Percentiles rank a stretch among this genome's conserved stretches.
These are phyloP conservation scores for Numida meleagris DNA, from an alignment of 2,113 vertebrate genomes.

Conservation along the genomic window DNA sequence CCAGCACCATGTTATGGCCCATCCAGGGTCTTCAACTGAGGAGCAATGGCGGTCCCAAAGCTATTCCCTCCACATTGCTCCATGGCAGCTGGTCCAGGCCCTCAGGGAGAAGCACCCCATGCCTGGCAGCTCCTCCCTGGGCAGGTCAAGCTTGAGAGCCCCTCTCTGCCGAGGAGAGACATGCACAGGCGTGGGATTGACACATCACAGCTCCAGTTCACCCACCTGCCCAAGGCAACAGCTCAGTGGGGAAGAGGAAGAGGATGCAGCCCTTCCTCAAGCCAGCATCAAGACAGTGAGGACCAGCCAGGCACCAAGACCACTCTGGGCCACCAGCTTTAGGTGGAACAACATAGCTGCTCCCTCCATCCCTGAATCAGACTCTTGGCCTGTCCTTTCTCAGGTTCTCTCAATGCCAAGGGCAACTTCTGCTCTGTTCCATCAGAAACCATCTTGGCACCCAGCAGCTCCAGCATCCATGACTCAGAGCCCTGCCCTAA, in stretches of 20 bases:
- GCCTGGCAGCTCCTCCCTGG: not conserved
- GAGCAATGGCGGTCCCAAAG: not conserved
- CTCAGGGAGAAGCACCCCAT: not conserved
- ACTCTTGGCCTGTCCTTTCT: not conserved
- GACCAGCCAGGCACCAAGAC: not conserved
- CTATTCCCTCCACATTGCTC: not conserved
- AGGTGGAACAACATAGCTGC: not conserved
- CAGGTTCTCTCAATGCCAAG: not conserved
- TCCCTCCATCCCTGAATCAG: not conserved
- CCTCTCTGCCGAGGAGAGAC: not conserved
- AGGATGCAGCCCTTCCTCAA: not conserved
- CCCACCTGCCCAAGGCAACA: not conserved
- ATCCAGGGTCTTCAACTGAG: accelerated
- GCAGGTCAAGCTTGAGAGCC: not conserved
- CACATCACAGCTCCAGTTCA: not conserved
- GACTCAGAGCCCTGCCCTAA: slow-evolving; percentile 44
- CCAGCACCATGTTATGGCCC: not conserved
- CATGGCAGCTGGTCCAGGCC: not conserved
- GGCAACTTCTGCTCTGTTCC: not conserved
- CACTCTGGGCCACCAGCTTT: not conserved
- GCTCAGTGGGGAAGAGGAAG: not conserved
- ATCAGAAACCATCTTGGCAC: not conserved
- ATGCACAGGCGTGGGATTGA: not conserved
- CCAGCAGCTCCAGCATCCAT: not conserved
- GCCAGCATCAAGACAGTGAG: not conserved